Evolutionary conservation across 2,888 invertebrate species (phyloP).

Genomic region (Yponomeuta sedellus): DNA sequence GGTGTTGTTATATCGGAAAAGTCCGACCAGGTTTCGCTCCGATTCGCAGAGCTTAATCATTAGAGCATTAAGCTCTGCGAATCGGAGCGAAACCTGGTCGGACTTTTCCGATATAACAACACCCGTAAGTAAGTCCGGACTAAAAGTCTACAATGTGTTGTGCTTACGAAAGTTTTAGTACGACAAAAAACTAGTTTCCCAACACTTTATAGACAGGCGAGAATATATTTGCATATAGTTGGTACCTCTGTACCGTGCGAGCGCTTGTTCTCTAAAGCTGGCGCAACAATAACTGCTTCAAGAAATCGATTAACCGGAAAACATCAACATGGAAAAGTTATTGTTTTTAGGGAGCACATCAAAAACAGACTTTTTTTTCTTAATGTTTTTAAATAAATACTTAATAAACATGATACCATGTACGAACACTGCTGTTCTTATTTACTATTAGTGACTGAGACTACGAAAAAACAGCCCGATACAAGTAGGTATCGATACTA

Average conservation of each 20-base stretch:
- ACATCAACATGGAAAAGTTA: conserved; percentile 18
- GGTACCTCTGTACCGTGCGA: conserved; percentile 7
- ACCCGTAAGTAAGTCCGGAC: too few relatives aligned
- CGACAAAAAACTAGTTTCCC: conserved; percentile 18
- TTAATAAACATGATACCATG: neutral
- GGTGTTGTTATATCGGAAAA: too few relatives aligned
- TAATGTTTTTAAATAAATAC: conserved; percentile 1
- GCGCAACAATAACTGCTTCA: conserved; percentile 19
- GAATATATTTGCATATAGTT: conserved; percentile 15
- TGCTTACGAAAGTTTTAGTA: too few relatives aligned
- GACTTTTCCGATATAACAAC: too few relatives aligned
- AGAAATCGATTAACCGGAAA: conserved; percentile 20
- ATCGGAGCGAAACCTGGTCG: too few relatives aligned
- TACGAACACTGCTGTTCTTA: conserved; percentile 12
- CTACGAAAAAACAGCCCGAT: conserved; percentile 11
- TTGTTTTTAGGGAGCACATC: conserved; percentile 14
- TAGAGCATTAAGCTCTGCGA: too few relatives aligned
- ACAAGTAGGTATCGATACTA: conserved; percentile 13
- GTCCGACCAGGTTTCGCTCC: too few relatives aligned
- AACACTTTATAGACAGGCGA: conserved; percentile 25
- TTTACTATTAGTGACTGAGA: conserved; percentile 3
- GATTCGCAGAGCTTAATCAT: too few relatives aligned
- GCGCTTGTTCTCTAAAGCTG: conserved; percentile 20
- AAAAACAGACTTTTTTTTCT: conserved; percentile 7
- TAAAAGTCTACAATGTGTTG: too few relatives aligned